These are phyloP conservation scores for Seriola rivoliana DNA, from an alignment of 2,113 vertebrate species.

Conservation along the genomic window DNA sequence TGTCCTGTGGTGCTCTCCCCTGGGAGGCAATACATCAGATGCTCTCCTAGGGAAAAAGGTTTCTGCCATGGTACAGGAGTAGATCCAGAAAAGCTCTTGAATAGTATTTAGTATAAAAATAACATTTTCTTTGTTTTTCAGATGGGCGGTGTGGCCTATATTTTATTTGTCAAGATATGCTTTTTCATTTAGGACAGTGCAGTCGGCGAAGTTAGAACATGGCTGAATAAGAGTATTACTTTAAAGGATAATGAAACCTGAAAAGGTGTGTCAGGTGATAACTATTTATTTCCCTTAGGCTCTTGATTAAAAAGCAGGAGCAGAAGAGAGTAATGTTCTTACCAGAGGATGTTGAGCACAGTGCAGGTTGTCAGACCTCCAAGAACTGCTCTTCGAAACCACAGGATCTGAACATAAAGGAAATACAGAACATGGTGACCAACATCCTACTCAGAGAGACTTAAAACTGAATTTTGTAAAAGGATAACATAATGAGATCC, in stretches of 20 bases:
- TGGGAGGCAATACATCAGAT: slow-evolving; percentile 19
- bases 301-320: not conserved
- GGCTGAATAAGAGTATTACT: not conserved
- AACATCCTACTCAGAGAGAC: not conserved
- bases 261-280: not conserved
- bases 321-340: slow-evolving; percentile 29
- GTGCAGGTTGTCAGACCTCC: slow-evolving; percentile 80
- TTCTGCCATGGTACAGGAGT: not conserved
- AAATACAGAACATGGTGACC: not conserved
- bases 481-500: not conserved
- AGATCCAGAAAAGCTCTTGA: not conserved
- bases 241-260: not conserved
- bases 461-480: not conserved
- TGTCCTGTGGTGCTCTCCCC: slow-evolving; percentile 17
- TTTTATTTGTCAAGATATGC: not conserved
- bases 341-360: slow-evolving; percentile 83
- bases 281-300: not conserved
- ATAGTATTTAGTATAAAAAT: not conserved
- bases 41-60: not conserved
- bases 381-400: slow-evolving; percentile 80
- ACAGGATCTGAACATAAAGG: slow-evolving; percentile 75
- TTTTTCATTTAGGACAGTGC: not conserved
- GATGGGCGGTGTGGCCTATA: not conserved
- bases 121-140: no score
- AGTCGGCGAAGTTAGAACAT: not conserved